These are phyloP conservation scores for Limnephilus rhombicus DNA, from an alignment of 2,888 invertebrate species.

Conservation along the genomic window DNA sequence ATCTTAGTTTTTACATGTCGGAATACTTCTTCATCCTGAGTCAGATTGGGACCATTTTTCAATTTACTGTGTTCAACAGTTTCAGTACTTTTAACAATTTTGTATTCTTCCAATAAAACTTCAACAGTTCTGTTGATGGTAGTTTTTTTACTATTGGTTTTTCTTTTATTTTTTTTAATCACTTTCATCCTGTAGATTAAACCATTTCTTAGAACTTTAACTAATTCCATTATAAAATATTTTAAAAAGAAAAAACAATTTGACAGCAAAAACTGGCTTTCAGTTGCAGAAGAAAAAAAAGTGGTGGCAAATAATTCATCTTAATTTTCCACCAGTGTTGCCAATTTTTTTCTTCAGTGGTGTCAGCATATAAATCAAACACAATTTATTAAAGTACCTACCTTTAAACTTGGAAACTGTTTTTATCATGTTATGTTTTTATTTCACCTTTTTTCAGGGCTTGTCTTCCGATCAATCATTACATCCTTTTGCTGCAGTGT, in stretches of 20 bases:
- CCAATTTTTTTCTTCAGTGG: not conserved
- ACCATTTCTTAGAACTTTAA: not conserved
- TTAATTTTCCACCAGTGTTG: not conserved
- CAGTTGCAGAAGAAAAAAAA: not conserved
- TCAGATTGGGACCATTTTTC: too few species aligned
- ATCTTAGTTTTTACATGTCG: too few species aligned
- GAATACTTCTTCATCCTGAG: too few species aligned
- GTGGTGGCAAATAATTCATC: not conserved
- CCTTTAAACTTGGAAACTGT: too few species aligned
- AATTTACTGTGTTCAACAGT: too few species aligned
- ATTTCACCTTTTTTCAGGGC: conserved; percentile 71
- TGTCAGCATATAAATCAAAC: not conserved
- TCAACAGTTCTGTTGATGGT: not conserved
- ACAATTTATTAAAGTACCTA: not conserved
- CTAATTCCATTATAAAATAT: not conserved
- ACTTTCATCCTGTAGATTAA: not conserved
- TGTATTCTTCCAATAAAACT: too few species aligned
- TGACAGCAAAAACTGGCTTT: not conserved
- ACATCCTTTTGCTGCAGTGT: conserved; percentile 86
- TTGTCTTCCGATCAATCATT: conserved; percentile 85
- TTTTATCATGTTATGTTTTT: too few species aligned
- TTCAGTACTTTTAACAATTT: too few species aligned
- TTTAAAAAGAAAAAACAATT: not conserved
- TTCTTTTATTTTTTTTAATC: not conserved
- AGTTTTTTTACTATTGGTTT: not conserved